Evolutionary conservation across 1,140 invertebrate species (phyloP), one percentile per base, ranked within the genome.

Genomic region (Pomacea maculata): DNA sequence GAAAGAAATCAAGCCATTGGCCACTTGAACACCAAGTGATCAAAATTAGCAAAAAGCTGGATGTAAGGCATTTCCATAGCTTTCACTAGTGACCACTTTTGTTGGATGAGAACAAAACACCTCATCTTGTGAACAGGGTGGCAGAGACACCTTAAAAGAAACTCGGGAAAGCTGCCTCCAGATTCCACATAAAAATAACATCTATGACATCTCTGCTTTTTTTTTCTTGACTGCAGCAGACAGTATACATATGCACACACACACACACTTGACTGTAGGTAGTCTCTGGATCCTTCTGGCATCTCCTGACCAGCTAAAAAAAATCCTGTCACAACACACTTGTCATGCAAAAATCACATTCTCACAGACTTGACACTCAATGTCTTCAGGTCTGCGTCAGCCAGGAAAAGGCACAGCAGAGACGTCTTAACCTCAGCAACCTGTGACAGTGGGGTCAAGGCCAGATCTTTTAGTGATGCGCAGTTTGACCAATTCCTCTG

Each of bases 401-500:
- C 12, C 29, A 74, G 54, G 9, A 45, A 52, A 54, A 25, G 72
- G 55, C 21, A 61, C 19, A 70, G 57, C 45, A 75, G 63, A 82
- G 70, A 80, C 67, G 72, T 63, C 78, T 93, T 94, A 94, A 93
- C 93, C 93, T 94, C 93, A 94, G 93, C 93, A 94, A 79, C 92
- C 93, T 17, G 92, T 90, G 79, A 92, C 89, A 8, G 84, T 82
- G 19, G 92, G 89, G 76, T 90, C 90, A 61, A 88, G 82, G 7
- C 93, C 94, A 68, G 93, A 93, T 25, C 92, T 83, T 87, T 94
- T 94, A 0, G 93, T 93, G 25, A 93, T 91, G 25, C 88, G 88
- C 79, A 94, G 79, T 78, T 93, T 94, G 8, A 94, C 94, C 80
- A 94, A 91, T 74, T 92, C 96, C 92, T 99, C 97, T 21, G 97